These are phyloP conservation scores for Platygyra sinensis DNA, from an alignment of 64 coral and sea anemone genomes.

Conservation along the genomic window DNA sequence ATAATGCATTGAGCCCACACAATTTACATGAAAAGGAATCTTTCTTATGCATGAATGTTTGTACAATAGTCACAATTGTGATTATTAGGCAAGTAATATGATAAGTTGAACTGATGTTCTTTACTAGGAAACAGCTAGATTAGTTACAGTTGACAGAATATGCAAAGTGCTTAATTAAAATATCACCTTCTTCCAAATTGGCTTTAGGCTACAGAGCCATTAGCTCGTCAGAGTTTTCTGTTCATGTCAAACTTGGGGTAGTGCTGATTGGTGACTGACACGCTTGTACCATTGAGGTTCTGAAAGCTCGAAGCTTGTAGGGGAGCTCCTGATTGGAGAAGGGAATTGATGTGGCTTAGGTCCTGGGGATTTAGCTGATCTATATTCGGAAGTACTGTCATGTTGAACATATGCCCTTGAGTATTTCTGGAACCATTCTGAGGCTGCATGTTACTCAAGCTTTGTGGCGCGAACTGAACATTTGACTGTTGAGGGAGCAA, in stretches of 20 bases:
- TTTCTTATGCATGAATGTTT: constrained; percentile 23
- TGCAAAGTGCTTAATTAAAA: not conserved
- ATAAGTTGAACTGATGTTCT: not conserved
- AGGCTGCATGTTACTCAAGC: not conserved
- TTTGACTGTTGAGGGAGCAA: not conserved
- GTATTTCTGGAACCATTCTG: not conserved
- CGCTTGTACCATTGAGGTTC: constrained; percentile 3
- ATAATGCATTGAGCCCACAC: not conserved
- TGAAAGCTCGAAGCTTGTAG: not conserved
- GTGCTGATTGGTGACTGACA: not conserved
- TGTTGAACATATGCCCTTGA: not conserved
- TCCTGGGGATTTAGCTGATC: not conserved
- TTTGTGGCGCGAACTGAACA: not conserved
- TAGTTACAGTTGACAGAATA: not conserved
- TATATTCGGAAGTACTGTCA: not conserved
- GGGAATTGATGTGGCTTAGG: not conserved
- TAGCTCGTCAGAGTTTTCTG: constrained; percentile 8
- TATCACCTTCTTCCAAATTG: not conserved
- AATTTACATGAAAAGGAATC: not conserved
- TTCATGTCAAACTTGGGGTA: not conserved
- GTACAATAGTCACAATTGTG: not conserved
- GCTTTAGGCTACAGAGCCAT: too few relatives aligned
- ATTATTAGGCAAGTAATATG: not conserved
- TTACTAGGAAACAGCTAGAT: not conserved
- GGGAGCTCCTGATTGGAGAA: not conserved